These are phyloP conservation scores for Athalia cordata DNA, from an alignment of 2,888 invertebrate species.

Conservation along the genomic window DNA sequence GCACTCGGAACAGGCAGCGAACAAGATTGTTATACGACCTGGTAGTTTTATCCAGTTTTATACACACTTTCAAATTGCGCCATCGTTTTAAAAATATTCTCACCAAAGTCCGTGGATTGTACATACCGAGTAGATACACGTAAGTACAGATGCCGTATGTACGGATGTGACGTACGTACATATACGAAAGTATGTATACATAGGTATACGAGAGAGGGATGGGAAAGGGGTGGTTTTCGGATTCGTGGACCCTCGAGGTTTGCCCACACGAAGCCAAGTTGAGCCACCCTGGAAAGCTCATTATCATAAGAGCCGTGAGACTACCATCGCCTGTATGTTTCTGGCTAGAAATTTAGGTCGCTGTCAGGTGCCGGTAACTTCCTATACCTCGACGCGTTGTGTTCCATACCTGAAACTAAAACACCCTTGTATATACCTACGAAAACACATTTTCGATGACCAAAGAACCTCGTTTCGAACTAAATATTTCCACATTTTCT, in stretches of 20 bases:
- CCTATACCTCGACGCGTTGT: neutral
- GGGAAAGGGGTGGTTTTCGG: slow-evolving; percentile 19
- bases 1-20: neutral
- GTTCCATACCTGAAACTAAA: neutral
- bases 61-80: neutral
- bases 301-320: slow-evolving; percentile 19
- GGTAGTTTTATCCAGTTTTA: slow-evolving; percentile 5
- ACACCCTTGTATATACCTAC: neutral
- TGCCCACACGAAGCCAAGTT: slow-evolving; percentile 3
- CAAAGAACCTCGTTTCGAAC: too few species aligned
- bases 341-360: slow-evolving; percentile 12
- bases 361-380: neutral
- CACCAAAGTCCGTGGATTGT: neutral
- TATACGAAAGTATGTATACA: neutral
- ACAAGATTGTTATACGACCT: neutral
- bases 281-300: slow-evolving; percentile 30
- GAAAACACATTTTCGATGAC: neutral
- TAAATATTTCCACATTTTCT: too few species aligned
- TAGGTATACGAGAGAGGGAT: neutral
- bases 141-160: too few species aligned
- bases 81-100: neutral
- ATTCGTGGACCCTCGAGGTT: slow-evolving; percentile 15
- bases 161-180: too few species aligned
- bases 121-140: too few species aligned
- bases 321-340: neutral